Percentiles rank a stretch among this genome's conserved stretches.
These are phyloP conservation scores for Sebastes vulpes DNA, from an alignment of 2,797 vertebrate species.

Conservation along the genomic window DNA sequence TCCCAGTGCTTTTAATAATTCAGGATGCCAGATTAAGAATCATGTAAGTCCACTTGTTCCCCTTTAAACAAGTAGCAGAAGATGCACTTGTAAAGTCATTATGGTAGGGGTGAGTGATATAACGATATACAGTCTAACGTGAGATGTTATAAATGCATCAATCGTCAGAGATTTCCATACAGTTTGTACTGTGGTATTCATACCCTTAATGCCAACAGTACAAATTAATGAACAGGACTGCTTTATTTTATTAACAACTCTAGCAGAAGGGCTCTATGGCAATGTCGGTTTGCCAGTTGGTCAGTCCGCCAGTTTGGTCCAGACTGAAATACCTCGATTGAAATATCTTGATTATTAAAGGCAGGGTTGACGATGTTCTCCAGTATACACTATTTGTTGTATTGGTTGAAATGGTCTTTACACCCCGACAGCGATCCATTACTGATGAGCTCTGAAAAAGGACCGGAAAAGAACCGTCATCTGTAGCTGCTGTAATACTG, in stretches of 20 bases:
- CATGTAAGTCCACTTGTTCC: conserved; percentile 27
- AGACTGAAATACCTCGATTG: background rate
- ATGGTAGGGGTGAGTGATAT: background rate
- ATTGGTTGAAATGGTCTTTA: too few relatives aligned
- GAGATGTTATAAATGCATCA: background rate
- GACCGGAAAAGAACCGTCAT: too few relatives aligned
- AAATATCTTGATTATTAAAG: background rate
- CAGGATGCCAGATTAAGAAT: conserved; percentile 52
- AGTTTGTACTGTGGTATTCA: background rate
- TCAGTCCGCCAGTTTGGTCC: background rate
- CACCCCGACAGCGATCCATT: too few relatives aligned
- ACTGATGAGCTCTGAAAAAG: too few relatives aligned
- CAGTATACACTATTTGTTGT: background rate
- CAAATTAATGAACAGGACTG: background rate
- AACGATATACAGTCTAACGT: background rate
- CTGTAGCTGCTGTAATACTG: too few relatives aligned
- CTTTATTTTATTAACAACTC: background rate
- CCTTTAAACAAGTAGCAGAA: conserved; percentile 14
- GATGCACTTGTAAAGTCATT: conserved; percentile 16
- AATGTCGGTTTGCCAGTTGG: background rate
- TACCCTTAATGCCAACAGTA: background rate
- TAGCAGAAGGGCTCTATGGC: background rate
- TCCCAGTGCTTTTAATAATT: conserved; percentile 68
- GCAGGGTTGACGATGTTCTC: too few relatives aligned
- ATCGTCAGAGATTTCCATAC: background rate